These are phyloP conservation scores for Acrobeloides nanus DNA, from an alignment of 2,888 invertebrate genomes.

Conservation along the genomic window DNA sequence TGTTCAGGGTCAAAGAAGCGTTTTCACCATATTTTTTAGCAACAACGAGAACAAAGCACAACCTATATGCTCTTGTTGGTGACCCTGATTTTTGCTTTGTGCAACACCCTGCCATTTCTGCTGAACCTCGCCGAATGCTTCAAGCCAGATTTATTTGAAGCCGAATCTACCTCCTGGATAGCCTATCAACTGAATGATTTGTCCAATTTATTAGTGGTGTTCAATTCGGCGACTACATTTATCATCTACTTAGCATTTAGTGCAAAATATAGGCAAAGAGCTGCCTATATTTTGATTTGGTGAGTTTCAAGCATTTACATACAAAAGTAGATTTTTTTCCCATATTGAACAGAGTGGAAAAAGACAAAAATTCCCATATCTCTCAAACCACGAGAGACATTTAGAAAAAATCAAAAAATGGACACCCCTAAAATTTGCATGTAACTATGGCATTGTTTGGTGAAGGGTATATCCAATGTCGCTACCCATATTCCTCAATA, in stretches of 20 bases:
- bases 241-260: slow-evolving; percentile 46
- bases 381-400: too few relatives aligned
- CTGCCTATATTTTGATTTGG: slow-evolving; percentile 14
- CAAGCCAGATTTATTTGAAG: slow-evolving; percentile 28
- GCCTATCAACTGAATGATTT: slow-evolving; percentile 48
- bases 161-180: slow-evolving; percentile 29
- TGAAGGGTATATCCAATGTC: too few relatives aligned
- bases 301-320: slow-evolving; percentile 4
- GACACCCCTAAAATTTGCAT: too few relatives aligned
- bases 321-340: slow-evolving; percentile 1
- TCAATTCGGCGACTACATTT: slow-evolving; percentile 49
- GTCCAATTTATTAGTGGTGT: slow-evolving; percentile 42
- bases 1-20: background rate
- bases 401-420: too few relatives aligned
- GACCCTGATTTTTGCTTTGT: slow-evolving; percentile 42
- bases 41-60: slow-evolving; percentile 47
- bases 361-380: background rate
- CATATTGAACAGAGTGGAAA: slow-evolving; percentile 3
- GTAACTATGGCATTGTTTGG: too few relatives aligned
- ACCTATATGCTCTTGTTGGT: slow-evolving; percentile 50
- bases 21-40: too few relatives aligned
- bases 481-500: background rate
- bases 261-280: slow-evolving; percentile 39
- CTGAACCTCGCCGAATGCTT: slow-evolving; percentile 45
- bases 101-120: slow-evolving; percentile 47